Base-by-base conservation (phyloP, 1,140 invertebrate species). In the Battus philenor region DNA sequence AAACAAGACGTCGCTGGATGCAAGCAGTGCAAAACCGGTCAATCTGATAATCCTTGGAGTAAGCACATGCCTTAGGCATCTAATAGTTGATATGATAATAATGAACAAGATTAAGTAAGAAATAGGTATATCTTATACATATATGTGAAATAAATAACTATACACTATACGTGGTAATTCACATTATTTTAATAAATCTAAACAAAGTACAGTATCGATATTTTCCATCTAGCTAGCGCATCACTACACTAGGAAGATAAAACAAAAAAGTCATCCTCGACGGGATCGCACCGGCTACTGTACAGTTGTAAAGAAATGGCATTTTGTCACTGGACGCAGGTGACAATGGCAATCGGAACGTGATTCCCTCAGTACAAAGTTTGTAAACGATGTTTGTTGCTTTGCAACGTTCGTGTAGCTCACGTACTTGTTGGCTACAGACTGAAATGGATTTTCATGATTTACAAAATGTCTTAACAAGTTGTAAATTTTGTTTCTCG, bases 361-460 rank as follows among this genome's bases (percentile, higher is more conserved):
- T 44, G 49, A 52, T 52, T 47, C 32, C 44, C 31, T 51, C 32
- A 45, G 33, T 39, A 38, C 34, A 27, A 51, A 45, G 26, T 51
- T 39, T 45, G 34, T 32, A 39, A 10, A 29, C 33, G 18, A 20
- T 20, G n/a, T 20, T 20, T 20, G 18, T 20, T 6, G 18, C 18
- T 20, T 6, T 6, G 6, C 29, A 11, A 9, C 29, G 12, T 30
- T 30, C 12, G 24, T 27, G n/a, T n/a, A n/a, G 18, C 18, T 20
- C 6, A 20, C 18, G 18, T 20, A 20, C 6, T 20, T 20, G 18
- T 6, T 20, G 6, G 18, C 18, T 20, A 27, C n/a, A 24, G 5
- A 24, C 5, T 7, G 5, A n/a, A 1, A 24, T 24, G n/a, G 5
- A n/a, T n/a, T 24, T 7, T 24, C n/a, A 24, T 2, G 22, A 7